Conservation (phyloP, 2,797 vertebrate species). For the Simalia tracyae region DNA sequence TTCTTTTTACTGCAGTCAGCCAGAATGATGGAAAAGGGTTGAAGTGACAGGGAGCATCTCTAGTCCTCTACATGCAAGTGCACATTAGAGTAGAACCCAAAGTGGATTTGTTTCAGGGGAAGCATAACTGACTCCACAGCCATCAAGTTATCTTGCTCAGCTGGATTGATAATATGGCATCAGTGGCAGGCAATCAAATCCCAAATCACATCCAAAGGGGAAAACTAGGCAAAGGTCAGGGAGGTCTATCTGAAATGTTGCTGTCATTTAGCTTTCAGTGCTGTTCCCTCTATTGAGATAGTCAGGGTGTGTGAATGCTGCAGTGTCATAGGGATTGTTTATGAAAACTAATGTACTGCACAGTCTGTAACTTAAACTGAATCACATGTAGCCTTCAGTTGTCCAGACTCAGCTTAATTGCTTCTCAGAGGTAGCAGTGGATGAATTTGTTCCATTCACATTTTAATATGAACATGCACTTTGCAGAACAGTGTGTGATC, state of each 20-base stretch:
- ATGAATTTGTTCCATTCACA: not conserved
- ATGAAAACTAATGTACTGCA: not conserved
- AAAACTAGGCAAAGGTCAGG: not conserved
- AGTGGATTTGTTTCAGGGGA: not conserved
- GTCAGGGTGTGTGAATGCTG: not conserved
- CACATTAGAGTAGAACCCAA: not conserved
- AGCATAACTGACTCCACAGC: not conserved
- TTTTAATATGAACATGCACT: not conserved
- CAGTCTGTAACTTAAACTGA: not conserved
- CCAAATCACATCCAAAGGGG: not conserved
- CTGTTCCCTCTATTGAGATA: not conserved
- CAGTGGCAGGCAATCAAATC: conserved; percentile 4
- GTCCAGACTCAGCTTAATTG: not conserved
- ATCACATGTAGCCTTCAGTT: not conserved
- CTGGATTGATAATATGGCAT: not conserved
- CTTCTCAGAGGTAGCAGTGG: not conserved
- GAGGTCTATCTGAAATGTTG: not conserved
- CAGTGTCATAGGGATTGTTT: not conserved
- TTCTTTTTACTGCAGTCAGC: not conserved
- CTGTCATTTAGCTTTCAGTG: not conserved
- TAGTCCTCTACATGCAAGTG: not conserved
- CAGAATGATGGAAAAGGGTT: not conserved
- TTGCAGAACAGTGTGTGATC: not conserved
- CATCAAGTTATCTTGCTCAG: not conserved
- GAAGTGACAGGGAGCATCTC: fast-evolving